Percentiles rank a stretch among this genome's conserved stretches.
These are phyloP conservation scores for Diploscapter pachys DNA, from an alignment of 1,140 invertebrate species.

Conservation along the genomic window DNA sequence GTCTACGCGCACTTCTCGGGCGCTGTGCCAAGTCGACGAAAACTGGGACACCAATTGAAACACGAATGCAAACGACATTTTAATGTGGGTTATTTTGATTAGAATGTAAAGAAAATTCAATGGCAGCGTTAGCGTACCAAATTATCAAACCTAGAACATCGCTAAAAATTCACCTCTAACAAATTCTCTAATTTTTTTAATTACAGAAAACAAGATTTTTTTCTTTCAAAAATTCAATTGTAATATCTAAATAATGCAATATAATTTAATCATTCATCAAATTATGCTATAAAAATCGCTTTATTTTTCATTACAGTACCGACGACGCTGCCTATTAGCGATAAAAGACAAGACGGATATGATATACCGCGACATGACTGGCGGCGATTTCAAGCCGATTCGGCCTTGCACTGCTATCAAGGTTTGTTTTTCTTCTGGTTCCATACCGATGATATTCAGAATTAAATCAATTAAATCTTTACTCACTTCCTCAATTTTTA, in stretches of 20 bases:
- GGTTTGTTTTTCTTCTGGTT: background rate
- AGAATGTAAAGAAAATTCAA: background rate
- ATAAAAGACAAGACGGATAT: conserved; percentile 25
- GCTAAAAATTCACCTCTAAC: too few species aligned
- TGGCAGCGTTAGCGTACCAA: too few species aligned
- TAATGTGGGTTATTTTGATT: conserved; percentile 11
- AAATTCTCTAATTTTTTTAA: too few species aligned
- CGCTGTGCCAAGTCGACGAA: conserved; percentile 16
- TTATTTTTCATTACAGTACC: conserved; percentile 20
- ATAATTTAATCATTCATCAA: too few species aligned
- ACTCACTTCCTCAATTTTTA: too few species aligned
- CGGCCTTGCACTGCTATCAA: conserved; percentile 28
- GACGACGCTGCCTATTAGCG: conserved; percentile 20
- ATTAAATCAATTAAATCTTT: too few species aligned
- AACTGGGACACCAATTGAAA: conserved; percentile 24
- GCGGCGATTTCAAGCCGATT: conserved; percentile 26
- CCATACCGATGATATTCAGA: too few species aligned
- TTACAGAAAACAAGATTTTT: too few species aligned
- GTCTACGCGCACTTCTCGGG: conserved; percentile 31
- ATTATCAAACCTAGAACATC: too few species aligned
- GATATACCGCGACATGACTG: conserved; percentile 29
- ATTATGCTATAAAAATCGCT: too few species aligned
- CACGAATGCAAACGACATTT: conserved; percentile 32
- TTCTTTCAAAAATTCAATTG: too few species aligned
- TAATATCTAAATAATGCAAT: too few species aligned